Evolutionary conservation across 2,888 invertebrate genomes (phyloP), one percentile per base, ranked within the genome.

Genomic region (Zygaena filipendulae): DNA sequence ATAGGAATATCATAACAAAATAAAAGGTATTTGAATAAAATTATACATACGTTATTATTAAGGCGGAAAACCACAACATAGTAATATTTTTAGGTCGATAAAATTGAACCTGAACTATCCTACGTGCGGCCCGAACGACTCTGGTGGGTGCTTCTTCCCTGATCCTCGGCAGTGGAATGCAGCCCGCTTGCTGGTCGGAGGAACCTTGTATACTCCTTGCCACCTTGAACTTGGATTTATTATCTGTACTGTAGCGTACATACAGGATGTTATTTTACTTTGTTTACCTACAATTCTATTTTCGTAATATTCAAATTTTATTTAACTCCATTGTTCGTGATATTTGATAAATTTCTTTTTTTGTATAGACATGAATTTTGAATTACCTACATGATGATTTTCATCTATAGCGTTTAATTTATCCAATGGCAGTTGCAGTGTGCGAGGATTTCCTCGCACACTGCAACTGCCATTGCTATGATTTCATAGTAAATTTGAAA

Each of bases 141-240:
- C n/a, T n/a, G 16, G 7, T 6, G 16, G 7, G 16, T 16, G 5
- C 16, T 16, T 7, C 7, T 42, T 43, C 47, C 39, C 39, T 50
- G 57, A 48, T 50, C 53, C 45, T 43, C 56, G 37, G 43, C 38
- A 32, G 50, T 45, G 56, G 62, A 74, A 62, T 72, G 74, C 59
- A 46, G 46, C 47, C 47, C 49, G 47, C 47, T 55, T 50, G 59
- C 62, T 55, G 53, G 54, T 50, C 49, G 38, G 57, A 41, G 62
- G 63, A 63, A 61, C 59, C 66, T 72, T 69, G 70, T 74, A 71
- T 66, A 70, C 57, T 50, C 51, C 55, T 66, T 66, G 61, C 60
- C 45, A 60, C 57, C 67, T 72, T 77, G 70, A 77, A 74, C 79
- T 72, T 74, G 74, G 71, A 71, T 72, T 74, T 75, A 75, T 77